phyloP scores from a whole-genome alignment of 2,888 invertebrate species.

The Drosophila cognata region DNA sequence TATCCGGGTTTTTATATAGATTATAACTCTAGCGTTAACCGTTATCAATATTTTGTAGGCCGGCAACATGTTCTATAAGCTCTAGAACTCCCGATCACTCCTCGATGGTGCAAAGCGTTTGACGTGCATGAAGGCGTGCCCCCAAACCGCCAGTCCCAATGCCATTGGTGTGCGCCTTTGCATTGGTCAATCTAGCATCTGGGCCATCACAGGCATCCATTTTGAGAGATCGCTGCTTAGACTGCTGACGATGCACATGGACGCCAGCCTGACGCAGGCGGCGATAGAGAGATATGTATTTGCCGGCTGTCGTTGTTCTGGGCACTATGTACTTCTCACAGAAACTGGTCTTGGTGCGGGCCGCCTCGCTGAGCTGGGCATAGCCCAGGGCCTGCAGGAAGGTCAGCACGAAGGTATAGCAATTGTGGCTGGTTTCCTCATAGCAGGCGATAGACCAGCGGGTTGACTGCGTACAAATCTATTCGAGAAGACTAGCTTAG shows the following conservation, averaged over 20 bases:
- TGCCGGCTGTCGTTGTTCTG: slow-evolving; percentile 92
- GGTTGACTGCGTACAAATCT: slow-evolving; percentile 82
- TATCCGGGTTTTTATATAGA: neutral
- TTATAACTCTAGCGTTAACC: slow-evolving; percentile 1
- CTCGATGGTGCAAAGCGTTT: slow-evolving; percentile 80
- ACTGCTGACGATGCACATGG: slow-evolving; percentile 85
- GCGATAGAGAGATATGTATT: slow-evolving; percentile 93
- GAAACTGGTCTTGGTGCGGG: slow-evolving; percentile 88
- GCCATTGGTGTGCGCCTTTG: slow-evolving; percentile 45
- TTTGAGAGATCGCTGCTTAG: slow-evolving; percentile 42
- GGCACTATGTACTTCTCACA: slow-evolving; percentile 93
- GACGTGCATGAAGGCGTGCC: slow-evolving; percentile 62
- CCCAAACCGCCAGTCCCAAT: slow-evolving; percentile 56
- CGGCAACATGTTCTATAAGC: neutral
- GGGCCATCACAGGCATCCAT: slow-evolving; percentile 39
- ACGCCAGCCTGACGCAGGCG: slow-evolving; percentile 87
- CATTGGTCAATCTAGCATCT: slow-evolving; percentile 34
- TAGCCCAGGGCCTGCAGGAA: slow-evolving; percentile 91
- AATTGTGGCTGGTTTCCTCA: slow-evolving; percentile 91
- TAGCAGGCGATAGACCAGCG: slow-evolving; percentile 90
- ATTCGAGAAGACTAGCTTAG: slow-evolving; percentile 20
- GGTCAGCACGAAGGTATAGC: slow-evolving; percentile 93
- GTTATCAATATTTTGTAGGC: neutral
- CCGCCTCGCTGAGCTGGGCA: slow-evolving; percentile 89
- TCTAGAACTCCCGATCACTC: slow-evolving; percentile 54